Conservation (phyloP, 2,888 invertebrate species). For the Athripsodes cinereus region DNA sequence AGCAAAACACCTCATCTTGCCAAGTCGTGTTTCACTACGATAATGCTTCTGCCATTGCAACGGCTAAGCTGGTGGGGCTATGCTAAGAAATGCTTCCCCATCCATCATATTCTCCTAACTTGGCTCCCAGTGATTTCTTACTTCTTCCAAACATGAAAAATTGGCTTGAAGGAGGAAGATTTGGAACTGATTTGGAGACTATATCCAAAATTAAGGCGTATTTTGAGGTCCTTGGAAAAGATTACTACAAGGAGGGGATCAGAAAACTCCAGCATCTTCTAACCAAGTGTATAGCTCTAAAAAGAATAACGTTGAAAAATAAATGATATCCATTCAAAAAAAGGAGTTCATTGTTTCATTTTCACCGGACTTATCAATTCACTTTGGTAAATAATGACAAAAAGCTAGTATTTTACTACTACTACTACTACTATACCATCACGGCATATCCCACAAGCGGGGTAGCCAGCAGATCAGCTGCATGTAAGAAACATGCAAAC, state of each 20-base stretch:
- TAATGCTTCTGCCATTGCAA: too few species aligned
- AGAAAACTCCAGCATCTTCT: not conserved
- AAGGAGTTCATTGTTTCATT: not conserved
- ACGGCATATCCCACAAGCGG: too few species aligned
- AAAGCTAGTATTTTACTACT: too few species aligned
- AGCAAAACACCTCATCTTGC: too few species aligned
- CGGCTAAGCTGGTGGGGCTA: too few species aligned
- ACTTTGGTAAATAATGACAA: not conserved
- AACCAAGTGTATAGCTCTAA: not conserved
- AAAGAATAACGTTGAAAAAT: not conserved
- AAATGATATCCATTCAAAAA: not conserved
- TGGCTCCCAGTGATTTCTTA: not conserved
- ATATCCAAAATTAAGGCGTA: not conserved
- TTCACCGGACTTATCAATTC: not conserved
- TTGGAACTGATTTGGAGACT: not conserved
- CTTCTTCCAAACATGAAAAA: not conserved
- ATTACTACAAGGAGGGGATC: not conserved
- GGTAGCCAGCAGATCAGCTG: too few species aligned
- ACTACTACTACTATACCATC: too few species aligned
- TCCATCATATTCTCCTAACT: not conserved
- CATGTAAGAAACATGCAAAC: too few species aligned
- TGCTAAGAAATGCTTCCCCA: too few species aligned
- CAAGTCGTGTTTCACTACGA: too few species aligned
- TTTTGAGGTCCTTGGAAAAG: too few species aligned
- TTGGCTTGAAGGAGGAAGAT: not conserved